phyloP scores from a whole-genome alignment of 2,888 invertebrate species.

The Drosophila formosana region DNA sequence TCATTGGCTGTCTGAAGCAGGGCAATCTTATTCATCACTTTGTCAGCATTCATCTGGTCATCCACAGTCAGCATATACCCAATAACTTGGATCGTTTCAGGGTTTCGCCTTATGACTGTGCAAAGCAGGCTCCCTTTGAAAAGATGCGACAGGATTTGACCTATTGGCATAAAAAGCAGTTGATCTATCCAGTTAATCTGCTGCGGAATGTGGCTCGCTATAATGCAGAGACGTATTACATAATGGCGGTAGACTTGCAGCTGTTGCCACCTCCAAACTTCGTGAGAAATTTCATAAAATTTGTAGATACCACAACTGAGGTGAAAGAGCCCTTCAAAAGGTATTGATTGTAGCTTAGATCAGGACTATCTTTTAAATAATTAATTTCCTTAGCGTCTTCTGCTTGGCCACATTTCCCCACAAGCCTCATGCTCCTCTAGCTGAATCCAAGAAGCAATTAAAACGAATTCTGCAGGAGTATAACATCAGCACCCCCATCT shows the following conservation, averaged over 20 bases:
- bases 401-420: conserved; percentile 44
- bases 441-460: conserved; percentile 26
- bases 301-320: conserved; percentile 86
- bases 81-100: conserved; percentile 58
- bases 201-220: conserved; percentile 93
- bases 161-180: conserved; percentile 85
- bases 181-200: conserved; percentile 94
- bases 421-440: background rate
- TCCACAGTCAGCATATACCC: conserved; percentile 87
- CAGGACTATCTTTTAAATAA: background rate
- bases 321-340: background rate
- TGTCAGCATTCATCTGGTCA: conserved; percentile 88
- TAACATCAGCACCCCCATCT: conserved; percentile 18
- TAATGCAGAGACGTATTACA: conserved; percentile 90
- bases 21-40: conserved; percentile 76
- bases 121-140: background rate
- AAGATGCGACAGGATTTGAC: conserved; percentile 8
- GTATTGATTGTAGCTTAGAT: background rate
- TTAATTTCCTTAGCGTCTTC: conserved; percentile 20
- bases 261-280: conserved; percentile 92
- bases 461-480: background rate
- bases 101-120: conserved; percentile 11
- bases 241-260: conserved; percentile 93
- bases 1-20: conserved; percentile 18
- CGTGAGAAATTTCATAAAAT: conserved; percentile 90